Conservation (phyloP, 1,140 invertebrate species). For the Dysdera silvatica region DNA sequence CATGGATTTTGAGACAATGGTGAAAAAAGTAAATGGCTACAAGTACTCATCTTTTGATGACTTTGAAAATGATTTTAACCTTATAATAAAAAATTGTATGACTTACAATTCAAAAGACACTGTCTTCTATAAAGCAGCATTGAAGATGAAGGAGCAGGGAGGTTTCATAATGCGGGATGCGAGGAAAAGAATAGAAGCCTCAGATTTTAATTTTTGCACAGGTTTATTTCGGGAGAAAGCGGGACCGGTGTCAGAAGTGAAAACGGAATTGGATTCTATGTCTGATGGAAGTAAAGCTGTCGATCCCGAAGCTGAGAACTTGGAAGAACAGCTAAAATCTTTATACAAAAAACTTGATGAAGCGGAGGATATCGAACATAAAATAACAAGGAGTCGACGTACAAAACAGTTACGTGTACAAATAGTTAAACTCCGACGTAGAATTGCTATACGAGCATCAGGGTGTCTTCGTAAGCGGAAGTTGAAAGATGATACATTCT, state of each 20-base stretch:
- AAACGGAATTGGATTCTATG: background rate
- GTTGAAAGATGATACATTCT: background rate
- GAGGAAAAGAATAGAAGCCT: background rate
- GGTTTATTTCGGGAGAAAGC: constrained; percentile 6
- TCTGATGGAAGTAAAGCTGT: constrained; percentile 17
- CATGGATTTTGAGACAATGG: constrained; percentile 94
- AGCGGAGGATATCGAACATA: constrained; percentile 21
- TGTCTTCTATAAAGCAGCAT: constrained; percentile 65
- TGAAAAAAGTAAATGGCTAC: constrained; percentile 64
- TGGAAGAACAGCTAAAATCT: constrained; percentile 44
- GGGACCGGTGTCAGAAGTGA: background rate
- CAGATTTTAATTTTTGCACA: constrained; percentile 27
- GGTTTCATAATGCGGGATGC: constrained; percentile 23
- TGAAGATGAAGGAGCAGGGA: constrained; percentile 75
- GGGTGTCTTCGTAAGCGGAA: background rate
- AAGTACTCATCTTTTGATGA: constrained; percentile 67
- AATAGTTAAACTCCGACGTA: constrained; percentile 13
- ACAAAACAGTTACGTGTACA: constrained; percentile 14
- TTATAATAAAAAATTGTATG: constrained; percentile 91
- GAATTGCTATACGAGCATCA: constrained; percentile 17
- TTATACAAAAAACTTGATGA: constrained; percentile 43
- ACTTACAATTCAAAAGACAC: constrained; percentile 93
- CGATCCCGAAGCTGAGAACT: constrained; percentile 36
- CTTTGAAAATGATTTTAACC: constrained; percentile 79
- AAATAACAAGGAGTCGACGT: constrained; percentile 26